A percentile compares a stretch with the other conserved stretches of the same genome.
These are phyloP conservation scores for Drosophila quasianomalipes DNA, from an alignment of 2,888 invertebrate species.

Conservation along the genomic window DNA sequence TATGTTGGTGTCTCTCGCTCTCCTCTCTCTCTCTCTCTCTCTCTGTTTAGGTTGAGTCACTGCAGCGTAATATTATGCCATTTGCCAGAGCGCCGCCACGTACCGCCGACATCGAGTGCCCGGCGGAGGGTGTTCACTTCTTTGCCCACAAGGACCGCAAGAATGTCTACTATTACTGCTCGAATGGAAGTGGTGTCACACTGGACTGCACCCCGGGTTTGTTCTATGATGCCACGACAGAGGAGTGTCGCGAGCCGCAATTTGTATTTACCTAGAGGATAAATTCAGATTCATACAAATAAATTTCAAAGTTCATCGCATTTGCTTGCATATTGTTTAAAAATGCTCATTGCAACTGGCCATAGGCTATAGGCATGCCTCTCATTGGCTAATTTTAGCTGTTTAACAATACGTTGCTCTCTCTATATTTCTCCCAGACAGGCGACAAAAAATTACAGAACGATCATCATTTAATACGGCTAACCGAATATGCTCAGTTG, in stretches of 20 bases:
- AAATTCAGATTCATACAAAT: conserved; percentile 36
- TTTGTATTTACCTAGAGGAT: conserved; percentile 46
- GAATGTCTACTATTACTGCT: conserved; percentile 80
- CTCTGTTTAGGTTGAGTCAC: conserved; percentile 62
- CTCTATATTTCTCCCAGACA: conserved; percentile 30
- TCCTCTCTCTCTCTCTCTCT: not conserved
- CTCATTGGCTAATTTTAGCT: conserved; percentile 57
- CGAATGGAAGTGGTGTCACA: conserved; percentile 80
- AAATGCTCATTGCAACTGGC: conserved; percentile 20
- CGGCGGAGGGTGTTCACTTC: conserved; percentile 74
- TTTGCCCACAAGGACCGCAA: conserved; percentile 65
- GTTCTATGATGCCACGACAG: conserved; percentile 70
- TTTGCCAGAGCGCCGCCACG: conserved; percentile 75
- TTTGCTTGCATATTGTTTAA: conserved; percentile 49
- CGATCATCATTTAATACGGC: not conserved
- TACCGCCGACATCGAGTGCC: conserved; percentile 79
- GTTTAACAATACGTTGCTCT: conserved; percentile 29
- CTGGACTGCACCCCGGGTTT: conserved; percentile 84
- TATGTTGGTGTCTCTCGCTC: not conserved
- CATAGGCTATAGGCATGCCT: conserved; percentile 15
- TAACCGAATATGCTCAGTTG: not conserved
- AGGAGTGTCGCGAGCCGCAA: conserved; percentile 77
- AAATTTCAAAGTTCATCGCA: conserved; percentile 57
- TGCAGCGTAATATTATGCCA: conserved; percentile 75
- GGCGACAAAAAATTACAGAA: conserved; percentile 38